Conservation (phyloP, 2,113 vertebrate species). For the Gymnogyps californianus region DNA sequence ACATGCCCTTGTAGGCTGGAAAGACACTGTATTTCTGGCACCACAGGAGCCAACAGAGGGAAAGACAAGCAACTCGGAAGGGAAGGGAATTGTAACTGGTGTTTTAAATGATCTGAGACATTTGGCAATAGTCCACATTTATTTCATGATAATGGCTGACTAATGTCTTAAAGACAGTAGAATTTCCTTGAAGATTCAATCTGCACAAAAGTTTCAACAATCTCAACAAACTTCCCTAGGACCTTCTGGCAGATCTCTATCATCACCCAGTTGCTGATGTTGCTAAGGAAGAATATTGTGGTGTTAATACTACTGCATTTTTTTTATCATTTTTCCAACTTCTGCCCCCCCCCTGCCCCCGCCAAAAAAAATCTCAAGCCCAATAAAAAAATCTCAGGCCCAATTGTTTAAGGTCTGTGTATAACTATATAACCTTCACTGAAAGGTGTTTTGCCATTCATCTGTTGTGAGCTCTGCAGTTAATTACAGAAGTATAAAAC, state of each 20-base stretch:
- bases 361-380: background rate
- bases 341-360: fast-evolving
- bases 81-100: background rate
- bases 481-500: background rate
- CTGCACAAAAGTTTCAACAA: background rate
- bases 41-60: background rate
- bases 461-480: background rate
- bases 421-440: background rate
- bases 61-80: background rate
- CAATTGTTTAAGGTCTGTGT: background rate
- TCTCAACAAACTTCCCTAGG: background rate
- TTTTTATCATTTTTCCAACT: background rate
- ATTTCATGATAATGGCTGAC: background rate
- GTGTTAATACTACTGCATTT: background rate
- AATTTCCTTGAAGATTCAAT: background rate
- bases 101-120: background rate
- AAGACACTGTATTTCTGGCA: background rate
- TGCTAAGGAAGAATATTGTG: background rate
- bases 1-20: background rate
- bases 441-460: background rate
- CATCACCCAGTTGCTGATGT: background rate
- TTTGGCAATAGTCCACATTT: background rate
- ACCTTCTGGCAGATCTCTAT: background rate
- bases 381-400: background rate
- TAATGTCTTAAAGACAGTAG: background rate